A percentile compares a stretch with the other conserved stretches of the same genome.
These are phyloP conservation scores for Abrostola triplasia DNA, from an alignment of 2,888 invertebrate genomes.

Conservation along the genomic window DNA sequence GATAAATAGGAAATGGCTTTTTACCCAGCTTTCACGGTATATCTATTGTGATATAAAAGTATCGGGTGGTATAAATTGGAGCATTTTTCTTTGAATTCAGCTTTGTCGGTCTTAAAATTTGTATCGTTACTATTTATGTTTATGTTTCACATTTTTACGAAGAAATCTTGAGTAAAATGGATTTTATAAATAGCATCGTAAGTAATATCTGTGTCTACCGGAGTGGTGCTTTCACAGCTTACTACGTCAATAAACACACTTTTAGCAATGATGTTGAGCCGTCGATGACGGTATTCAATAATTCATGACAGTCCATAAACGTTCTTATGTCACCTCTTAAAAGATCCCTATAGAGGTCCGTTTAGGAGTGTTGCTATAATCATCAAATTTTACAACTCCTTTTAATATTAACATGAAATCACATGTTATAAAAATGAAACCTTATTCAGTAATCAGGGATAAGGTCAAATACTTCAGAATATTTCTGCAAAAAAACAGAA, in stretches of 20 bases:
- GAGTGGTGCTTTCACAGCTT: neutral
- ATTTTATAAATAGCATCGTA: conserved; percentile 1
- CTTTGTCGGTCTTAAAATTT: conserved; percentile 36
- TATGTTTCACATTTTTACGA: conserved; percentile 10
- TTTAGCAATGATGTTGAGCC: neutral
- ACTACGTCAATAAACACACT: conserved; percentile 1
- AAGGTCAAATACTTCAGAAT: too few species aligned
- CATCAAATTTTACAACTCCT: neutral
- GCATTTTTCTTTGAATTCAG: conserved; percentile 21
- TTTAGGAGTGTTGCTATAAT: neutral
- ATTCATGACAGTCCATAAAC: conserved; percentile 2
- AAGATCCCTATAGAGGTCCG: neutral
- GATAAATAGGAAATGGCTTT: conserved; percentile 62
- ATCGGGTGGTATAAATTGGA: conserved; percentile 25
- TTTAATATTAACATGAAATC: neutral
- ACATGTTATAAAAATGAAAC: too few species aligned
- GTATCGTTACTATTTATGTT: conserved; percentile 16
- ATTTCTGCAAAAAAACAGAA: too few species aligned
- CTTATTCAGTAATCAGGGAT: too few species aligned
- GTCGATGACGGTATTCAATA: conserved; percentile 1
- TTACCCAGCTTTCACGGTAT: conserved; percentile 45
- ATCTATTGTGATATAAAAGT: conserved; percentile 37
- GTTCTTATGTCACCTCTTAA: neutral
- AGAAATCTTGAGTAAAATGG: conserved; percentile 4
- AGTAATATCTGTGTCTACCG: neutral